Percentiles rank a stretch among this genome's conserved stretches.
These are phyloP conservation scores for Arbacia lixula DNA, from an alignment of 53 echinoderm and acorn worm species.

Conservation along the genomic window DNA sequence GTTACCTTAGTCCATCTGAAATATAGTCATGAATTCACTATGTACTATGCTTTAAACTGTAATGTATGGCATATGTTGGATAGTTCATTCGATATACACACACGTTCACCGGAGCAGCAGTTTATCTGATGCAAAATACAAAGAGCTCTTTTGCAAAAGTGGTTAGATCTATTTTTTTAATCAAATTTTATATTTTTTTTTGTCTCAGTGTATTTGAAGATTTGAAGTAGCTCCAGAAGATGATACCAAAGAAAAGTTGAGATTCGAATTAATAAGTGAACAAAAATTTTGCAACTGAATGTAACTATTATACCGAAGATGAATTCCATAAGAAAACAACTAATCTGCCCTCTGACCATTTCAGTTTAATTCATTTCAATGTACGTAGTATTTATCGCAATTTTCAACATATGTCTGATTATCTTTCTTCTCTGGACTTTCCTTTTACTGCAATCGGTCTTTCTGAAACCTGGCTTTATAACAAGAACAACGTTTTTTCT, in stretches of 20 bases:
- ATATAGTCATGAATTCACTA: too few relatives aligned
- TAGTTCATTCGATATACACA: too few relatives aligned
- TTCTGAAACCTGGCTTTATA: constrained; percentile 5
- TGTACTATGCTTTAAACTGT: too few relatives aligned
- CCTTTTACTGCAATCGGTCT: constrained; percentile 3
- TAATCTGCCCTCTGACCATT: not conserved
- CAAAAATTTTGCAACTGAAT: not conserved
- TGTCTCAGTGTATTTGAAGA: too few relatives aligned
- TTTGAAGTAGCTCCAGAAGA: not conserved
- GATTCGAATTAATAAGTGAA: too few relatives aligned
- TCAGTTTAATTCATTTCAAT: constrained; percentile 25
- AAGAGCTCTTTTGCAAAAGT: too few relatives aligned
- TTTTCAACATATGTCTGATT: constrained; percentile 1
- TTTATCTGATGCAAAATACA: too few relatives aligned
- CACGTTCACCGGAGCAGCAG: too few relatives aligned
- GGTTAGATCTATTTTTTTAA: too few relatives aligned
- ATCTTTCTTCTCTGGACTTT: not conserved
- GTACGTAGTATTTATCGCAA: constrained; percentile 4
- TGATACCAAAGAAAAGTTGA: too few relatives aligned
- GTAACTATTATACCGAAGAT: not conserved
- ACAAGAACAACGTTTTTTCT: not conserved
- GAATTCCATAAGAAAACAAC: not conserved
- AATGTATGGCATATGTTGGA: too few relatives aligned
- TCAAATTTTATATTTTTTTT: not conserved
- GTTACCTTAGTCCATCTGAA: too few relatives aligned